phyloP scores from a whole-genome alignment of 2,113 vertebrate genomes.

The Ia io region DNA sequence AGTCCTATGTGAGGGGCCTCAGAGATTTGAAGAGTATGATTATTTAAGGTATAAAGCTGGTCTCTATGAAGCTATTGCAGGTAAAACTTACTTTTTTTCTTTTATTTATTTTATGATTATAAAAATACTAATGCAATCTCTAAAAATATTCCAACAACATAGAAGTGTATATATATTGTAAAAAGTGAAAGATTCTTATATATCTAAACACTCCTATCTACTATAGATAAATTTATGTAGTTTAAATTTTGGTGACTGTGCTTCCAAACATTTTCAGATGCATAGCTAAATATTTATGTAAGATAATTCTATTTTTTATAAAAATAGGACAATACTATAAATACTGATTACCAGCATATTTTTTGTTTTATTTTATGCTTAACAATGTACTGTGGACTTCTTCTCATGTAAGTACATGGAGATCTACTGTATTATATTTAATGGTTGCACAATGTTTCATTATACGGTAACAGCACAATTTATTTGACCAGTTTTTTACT shows the following conservation, averaged over 20 bases:
- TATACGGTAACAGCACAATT: not conserved
- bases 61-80: constrained; percentile 94
- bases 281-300: not conserved
- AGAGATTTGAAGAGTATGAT: constrained; percentile 89
- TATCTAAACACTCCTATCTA: not conserved
- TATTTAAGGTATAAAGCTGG: constrained; percentile 88
- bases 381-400: constrained; percentile 47
- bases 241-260: not conserved
- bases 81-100: constrained; percentile 77
- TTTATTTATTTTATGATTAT: not conserved
- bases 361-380: constrained; percentile 57
- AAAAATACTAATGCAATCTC: not conserved
- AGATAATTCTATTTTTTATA: not conserved
- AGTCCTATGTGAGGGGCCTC: constrained; percentile 90
- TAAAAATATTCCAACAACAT: not conserved
- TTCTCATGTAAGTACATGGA: constrained; percentile 63
- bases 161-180: not conserved
- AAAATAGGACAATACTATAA: not conserved
- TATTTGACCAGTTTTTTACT: not conserved
- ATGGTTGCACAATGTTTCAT: not conserved
- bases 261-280: not conserved
- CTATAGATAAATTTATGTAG: not conserved
- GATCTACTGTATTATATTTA: not conserved
- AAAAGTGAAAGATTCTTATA: not conserved
- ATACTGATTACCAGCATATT: constrained; percentile 5